These are phyloP conservation scores for Maylandia zebra DNA, from an alignment of 2,113 vertebrate species.

Conservation along the genomic window DNA sequence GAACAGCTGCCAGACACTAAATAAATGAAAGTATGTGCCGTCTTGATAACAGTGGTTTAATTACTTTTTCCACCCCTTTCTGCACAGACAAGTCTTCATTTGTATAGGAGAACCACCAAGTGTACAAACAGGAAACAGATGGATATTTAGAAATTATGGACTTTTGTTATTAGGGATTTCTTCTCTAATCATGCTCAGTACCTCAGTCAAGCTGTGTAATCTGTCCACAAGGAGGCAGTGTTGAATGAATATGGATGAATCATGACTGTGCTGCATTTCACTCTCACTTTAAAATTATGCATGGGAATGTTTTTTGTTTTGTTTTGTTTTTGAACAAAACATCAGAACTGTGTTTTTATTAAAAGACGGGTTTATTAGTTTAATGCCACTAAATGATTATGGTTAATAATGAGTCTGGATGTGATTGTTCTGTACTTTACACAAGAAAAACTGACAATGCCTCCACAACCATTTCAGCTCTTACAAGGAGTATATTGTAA, in stretches of 20 bases:
- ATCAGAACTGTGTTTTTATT: not conserved
- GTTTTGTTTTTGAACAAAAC: not conserved
- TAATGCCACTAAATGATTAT: not conserved
- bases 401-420: not conserved
- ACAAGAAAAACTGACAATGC: not conserved
- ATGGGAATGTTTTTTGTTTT: not conserved
- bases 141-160: not conserved
- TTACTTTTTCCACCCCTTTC: not conserved
- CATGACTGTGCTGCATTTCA: not conserved
- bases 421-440: slow-evolving; percentile 1
- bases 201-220: not conserved
- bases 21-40: not conserved
- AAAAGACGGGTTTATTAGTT: not conserved
- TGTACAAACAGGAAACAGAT: not conserved
- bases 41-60: not conserved
- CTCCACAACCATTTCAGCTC: not conserved
- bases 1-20: not conserved
- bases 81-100: not conserved
- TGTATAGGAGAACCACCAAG: not conserved
- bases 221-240: slow-evolving; percentile 39
- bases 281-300: not conserved
- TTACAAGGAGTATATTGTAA: not conserved
- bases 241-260: not conserved
- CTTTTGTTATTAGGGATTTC: not conserved
- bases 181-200: not conserved